Conservation (phyloP, 2,797 vertebrate genomes). For the Manis pentadactyla region DNA sequence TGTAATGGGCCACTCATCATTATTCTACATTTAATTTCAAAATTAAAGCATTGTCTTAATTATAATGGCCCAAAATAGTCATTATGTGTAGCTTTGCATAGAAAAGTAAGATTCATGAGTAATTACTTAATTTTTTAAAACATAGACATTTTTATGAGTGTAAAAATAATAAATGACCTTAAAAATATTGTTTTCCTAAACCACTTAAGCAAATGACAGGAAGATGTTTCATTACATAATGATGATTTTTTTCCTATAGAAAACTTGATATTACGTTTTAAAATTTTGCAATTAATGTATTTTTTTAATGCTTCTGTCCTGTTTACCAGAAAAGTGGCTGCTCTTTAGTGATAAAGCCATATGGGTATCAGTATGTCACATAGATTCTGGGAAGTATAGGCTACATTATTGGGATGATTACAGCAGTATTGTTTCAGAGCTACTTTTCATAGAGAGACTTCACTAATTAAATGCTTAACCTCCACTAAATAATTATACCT, state of each 20-base stretch:
- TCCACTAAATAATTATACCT: not conserved
- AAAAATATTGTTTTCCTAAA: not conserved
- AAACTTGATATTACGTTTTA: not conserved
- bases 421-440: not conserved
- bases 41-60: not conserved
- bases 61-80: not conserved
- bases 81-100: not conserved
- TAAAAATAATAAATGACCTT: not conserved
- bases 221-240: not conserved
- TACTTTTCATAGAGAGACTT: not conserved
- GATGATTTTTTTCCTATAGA: not conserved
- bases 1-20: not conserved
- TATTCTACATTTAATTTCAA: not conserved
- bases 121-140: not conserved
- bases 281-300: not conserved
- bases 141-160: not conserved
- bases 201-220: not conserved
- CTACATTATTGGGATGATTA: not conserved
- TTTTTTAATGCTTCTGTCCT: not conserved
- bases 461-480: not conserved
- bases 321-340: not conserved
- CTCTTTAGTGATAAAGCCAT: not conserved
- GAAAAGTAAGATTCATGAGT: not conserved
- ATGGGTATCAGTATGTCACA: not conserved
- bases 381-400: not conserved